Conservation (phyloP, 2,888 invertebrate genomes). For the Agrochola macilenta region DNA sequence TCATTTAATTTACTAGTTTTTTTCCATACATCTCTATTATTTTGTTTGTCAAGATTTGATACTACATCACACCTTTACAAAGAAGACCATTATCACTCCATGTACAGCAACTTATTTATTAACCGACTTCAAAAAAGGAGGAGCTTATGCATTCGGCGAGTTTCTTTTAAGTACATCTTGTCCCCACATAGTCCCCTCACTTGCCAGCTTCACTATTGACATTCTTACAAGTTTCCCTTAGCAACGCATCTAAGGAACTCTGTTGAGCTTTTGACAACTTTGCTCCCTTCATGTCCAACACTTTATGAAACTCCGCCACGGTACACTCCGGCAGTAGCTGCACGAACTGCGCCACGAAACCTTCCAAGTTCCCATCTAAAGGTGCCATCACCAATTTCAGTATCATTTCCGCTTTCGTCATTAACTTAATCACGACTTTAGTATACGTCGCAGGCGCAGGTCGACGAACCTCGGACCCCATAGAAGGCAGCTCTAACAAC, state of each 20-base stretch:
- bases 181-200: not conserved
- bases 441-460: slow-evolving; percentile 97
- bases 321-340: slow-evolving; percentile 97
- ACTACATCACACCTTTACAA: not conserved
- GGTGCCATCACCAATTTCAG: slow-evolving; percentile 99
- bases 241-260: slow-evolving; percentile 77
- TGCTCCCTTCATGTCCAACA: slow-evolving; percentile 97
- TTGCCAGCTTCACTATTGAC: slow-evolving; percentile 47
- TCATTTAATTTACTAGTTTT: not conserved
- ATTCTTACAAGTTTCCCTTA: slow-evolving; percentile 73
- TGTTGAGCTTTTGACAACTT: slow-evolving; percentile 85
- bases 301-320: slow-evolving; percentile 97
- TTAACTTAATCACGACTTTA: slow-evolving; percentile 95
- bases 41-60: not conserved
- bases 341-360: slow-evolving; percentile 97
- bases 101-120: not conserved
- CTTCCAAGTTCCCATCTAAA: slow-evolving; percentile 92
- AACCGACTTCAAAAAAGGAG: not conserved
- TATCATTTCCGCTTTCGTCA: slow-evolving; percentile 99
- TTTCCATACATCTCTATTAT: not conserved
- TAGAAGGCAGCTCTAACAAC: slow-evolving; percentile 97
- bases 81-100: not conserved
- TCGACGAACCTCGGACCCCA: slow-evolving; percentile 96
- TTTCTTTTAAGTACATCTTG: slow-evolving; percentile 1
- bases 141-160: not conserved